Evolutionary conservation across 2,888 invertebrate species (phyloP).

Genomic region (Athrips mouffetella): DNA sequence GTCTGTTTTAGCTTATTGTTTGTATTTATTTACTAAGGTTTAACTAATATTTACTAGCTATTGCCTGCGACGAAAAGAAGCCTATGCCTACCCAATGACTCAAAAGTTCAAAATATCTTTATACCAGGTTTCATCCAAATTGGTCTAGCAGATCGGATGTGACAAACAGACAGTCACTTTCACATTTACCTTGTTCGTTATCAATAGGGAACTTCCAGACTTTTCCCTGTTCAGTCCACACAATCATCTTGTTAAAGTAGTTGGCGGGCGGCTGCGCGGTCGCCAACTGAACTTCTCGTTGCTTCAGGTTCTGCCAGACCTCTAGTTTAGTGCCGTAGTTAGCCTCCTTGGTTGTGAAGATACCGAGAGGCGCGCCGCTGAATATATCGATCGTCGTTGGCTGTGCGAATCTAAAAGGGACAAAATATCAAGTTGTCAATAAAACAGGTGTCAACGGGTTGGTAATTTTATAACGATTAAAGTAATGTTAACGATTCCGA

Average conservation of each 20-base stretch:
- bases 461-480: no score
- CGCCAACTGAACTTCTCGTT: slow-evolving; percentile 82
- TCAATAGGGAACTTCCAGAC: slow-evolving; percentile 98
- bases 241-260: slow-evolving; percentile 94
- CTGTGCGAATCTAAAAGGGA: slow-evolving; percentile 31
- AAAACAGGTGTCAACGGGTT: neutral
- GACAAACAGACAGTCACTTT: no score
- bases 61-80: no score
- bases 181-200: slow-evolving; percentile 98
- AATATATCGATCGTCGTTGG: slow-evolving; percentile 79
- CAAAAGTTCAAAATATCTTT: no score
- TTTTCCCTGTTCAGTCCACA: slow-evolving; percentile 96
- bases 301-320: slow-evolving; percentile 83
- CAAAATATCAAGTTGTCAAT: neutral
- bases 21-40: no score
- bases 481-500: no score
- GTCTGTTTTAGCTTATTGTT: no score
- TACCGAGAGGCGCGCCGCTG: slow-evolving; percentile 79
- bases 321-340: slow-evolving; percentile 68
- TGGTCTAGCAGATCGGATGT: no score
- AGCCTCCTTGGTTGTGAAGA: slow-evolving; percentile 73
- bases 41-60: no score
- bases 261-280: slow-evolving; percentile 88
- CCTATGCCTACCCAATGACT: no score
- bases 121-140: no score